Conservation (phyloP, 2,888 invertebrate genomes). For the Homarus gammarus region DNA sequence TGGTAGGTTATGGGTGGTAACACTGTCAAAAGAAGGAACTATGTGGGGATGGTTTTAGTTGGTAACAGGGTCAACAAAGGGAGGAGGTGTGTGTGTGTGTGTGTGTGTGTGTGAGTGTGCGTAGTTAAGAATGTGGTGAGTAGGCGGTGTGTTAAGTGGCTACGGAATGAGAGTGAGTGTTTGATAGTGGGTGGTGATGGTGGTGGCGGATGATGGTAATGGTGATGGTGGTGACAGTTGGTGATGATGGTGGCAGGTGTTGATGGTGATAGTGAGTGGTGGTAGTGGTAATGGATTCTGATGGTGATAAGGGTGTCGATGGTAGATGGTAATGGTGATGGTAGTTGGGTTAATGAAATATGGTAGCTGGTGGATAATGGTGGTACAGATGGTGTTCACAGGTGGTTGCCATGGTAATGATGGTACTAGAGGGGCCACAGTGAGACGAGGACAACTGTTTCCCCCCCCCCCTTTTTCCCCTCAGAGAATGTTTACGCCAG, state of each 20-base stretch:
- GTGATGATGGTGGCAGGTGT: not conserved
- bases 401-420: not conserved
- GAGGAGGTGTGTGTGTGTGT: not conserved
- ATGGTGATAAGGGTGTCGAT: slow-evolving; percentile 25
- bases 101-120: too few relatives aligned
- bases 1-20: not conserved
- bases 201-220: not conserved
- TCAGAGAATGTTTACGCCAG: too few relatives aligned
- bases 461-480: too few relatives aligned
- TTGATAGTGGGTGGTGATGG: slow-evolving; percentile 17
- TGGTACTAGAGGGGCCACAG: too few relatives aligned
- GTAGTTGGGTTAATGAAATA: too few relatives aligned
- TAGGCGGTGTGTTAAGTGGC: not conserved
- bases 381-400: too few relatives aligned
- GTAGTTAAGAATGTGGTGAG: not conserved
- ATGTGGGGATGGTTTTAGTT: not conserved
- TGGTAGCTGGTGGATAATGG: too few relatives aligned
- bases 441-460: too few relatives aligned
- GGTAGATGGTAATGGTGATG: slow-evolving; percentile 18
- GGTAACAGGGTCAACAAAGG: not conserved
- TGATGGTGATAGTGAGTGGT: not conserved
- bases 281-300: slow-evolving; percentile 17
- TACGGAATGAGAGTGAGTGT: not conserved
- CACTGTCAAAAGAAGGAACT: too few relatives aligned
- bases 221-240: too few relatives aligned